Conservation (phyloP, 2,113 vertebrate species). For the Cynocephalus volans region DNA sequence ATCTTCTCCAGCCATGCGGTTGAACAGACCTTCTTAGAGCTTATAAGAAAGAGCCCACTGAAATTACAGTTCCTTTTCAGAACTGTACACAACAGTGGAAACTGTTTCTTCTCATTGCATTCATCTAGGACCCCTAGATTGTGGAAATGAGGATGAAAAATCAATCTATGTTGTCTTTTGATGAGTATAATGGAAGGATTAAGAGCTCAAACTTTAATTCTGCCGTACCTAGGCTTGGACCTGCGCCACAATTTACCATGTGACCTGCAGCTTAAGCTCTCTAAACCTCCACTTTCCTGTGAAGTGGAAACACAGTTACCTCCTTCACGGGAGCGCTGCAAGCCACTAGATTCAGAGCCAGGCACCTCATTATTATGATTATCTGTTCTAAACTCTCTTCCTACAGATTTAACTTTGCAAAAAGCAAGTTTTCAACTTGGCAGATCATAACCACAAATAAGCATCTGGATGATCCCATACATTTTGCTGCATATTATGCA, state of each 20-base stretch:
- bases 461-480: constrained; percentile 45
- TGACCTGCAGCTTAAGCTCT: not conserved
- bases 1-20: not conserved
- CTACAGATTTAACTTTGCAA: not conserved
- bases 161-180: not conserved
- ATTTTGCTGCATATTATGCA: constrained; percentile 52
- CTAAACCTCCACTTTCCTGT: not conserved
- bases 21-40: not conserved
- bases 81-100: not conserved
- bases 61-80: not conserved
- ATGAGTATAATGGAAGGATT: not conserved
- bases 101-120: not conserved
- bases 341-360: not conserved
- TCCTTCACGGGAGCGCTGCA: not conserved
- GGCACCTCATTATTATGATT: not conserved
- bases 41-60: not conserved
- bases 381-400: constrained; percentile 22
- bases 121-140: not conserved
- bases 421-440: constrained; percentile 55
- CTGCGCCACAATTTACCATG: not conserved
- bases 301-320: not conserved
- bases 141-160: not conserved
- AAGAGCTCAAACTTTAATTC: not conserved
- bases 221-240: not conserved
- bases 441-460: constrained; percentile 43